Conservation (phyloP, 2,888 invertebrate species). For the Acanthococcus lagerstroemiae region DNA sequence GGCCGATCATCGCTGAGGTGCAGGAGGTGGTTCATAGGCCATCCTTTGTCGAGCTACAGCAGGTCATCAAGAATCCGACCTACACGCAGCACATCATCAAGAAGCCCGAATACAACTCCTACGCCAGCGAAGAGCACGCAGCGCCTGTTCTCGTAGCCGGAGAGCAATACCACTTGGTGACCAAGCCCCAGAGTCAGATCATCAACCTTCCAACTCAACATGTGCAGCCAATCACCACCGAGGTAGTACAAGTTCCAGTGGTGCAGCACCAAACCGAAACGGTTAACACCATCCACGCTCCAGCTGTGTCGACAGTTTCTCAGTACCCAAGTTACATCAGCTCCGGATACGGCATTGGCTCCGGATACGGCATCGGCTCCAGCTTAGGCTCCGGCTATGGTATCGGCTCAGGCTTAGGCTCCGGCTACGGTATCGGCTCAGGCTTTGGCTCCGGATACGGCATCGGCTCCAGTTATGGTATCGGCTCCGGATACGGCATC, state of each 20-base stretch:
- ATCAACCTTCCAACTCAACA: constrained; percentile 29
- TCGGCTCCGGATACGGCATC: neutral
- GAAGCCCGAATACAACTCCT: constrained; percentile 9
- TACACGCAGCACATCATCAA: constrained; percentile 31
- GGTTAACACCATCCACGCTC: neutral
- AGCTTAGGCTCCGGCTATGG: neutral
- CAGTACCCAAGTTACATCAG: no score
- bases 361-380: neutral
- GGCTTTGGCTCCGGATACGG: neutral
- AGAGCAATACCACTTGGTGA: neutral
- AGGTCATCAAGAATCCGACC: constrained; percentile 30
- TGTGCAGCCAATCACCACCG: constrained; percentile 3
- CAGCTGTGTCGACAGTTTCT: neutral
- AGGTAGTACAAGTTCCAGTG: neutral
- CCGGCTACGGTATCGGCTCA: neutral
- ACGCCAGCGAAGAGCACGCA: constrained; percentile 23
- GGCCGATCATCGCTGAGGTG: constrained; percentile 29
- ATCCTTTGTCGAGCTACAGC: constrained; percentile 28
- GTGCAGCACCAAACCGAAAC: constrained; percentile 14
- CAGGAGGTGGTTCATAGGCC: constrained; percentile 32
- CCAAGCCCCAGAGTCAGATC: constrained; percentile 17
- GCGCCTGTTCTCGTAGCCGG: constrained; percentile 18
- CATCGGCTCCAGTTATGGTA: neutral
- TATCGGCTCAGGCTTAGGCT: neutral
- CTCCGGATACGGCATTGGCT: neutral